These are phyloP conservation scores for Balearica regulorum DNA, from an alignment of 2,797 vertebrate genomes.

Conservation along the genomic window DNA sequence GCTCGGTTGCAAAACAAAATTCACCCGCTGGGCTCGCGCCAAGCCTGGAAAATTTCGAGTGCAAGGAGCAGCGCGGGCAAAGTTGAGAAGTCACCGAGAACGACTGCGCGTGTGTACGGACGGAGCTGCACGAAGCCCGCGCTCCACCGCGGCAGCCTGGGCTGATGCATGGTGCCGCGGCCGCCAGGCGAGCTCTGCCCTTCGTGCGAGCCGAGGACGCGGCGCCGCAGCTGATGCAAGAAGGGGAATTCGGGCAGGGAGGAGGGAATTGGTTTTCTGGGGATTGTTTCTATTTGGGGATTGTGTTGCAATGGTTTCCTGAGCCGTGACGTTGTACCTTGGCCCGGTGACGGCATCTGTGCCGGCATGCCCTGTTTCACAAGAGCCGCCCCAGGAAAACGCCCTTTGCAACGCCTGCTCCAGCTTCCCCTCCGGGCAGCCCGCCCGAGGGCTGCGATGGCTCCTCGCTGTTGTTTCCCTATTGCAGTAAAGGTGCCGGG, in stretches of 20 bases:
- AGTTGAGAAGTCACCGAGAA: neutral
- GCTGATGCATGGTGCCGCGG: accelerated
- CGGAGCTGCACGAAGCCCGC: neutral
- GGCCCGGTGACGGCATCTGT: neutral
- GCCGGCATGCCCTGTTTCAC: neutral
- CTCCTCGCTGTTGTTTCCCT: neutral
- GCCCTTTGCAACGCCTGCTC: accelerated
- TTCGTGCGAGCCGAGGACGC: accelerated
- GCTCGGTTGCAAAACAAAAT: neutral
- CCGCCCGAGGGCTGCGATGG: accelerated
- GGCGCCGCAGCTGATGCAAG: neutral
- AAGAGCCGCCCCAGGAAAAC: neutral
- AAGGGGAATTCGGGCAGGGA: neutral
- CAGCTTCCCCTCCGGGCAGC: neutral
- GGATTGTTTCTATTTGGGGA: neutral
- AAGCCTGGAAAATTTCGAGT: conserved; percentile 1
- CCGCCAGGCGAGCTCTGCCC: neutral
- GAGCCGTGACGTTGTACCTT: neutral
- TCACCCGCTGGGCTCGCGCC: neutral
- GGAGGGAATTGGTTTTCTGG: neutral
- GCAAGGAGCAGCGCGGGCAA: neutral
- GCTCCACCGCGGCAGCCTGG: neutral
- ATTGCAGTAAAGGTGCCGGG: accelerated
- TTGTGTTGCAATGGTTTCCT: neutral
- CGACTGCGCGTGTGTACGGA: accelerated